Percentiles rank a stretch among this genome's conserved stretches.
These are phyloP conservation scores for Drosophila trapezifrons DNA, from an alignment of 1,140 invertebrate species.

Conservation along the genomic window DNA sequence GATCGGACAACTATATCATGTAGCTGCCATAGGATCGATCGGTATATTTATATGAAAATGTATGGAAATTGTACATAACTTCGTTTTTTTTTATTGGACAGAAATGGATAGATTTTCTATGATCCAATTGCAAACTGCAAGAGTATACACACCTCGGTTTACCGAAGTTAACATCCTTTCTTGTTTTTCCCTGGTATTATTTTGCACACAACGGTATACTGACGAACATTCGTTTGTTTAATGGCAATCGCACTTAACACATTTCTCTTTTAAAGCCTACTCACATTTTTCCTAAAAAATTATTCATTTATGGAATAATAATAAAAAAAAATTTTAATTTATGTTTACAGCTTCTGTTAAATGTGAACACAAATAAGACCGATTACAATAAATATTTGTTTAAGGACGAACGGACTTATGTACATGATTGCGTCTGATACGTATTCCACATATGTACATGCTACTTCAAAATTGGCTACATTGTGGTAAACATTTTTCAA, in stretches of 20 bases:
- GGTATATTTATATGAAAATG: no score
- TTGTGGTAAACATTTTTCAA: not conserved
- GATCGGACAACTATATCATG: no score
- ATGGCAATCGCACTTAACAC: not conserved
- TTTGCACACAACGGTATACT: no score
- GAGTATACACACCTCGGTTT: no score
- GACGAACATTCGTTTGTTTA: no score
- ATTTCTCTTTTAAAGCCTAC: not conserved
- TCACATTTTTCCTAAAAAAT: not conserved
- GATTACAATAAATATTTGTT: not conserved
- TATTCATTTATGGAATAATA: slow-evolving; percentile 7
- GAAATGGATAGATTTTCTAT: no score
- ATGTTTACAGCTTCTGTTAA: slow-evolving; percentile 20
- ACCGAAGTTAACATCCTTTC: no score
- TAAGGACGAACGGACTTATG: slow-evolving; percentile 1
- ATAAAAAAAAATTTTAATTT: not conserved
- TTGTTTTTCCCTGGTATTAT: no score
- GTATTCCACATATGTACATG: not conserved
- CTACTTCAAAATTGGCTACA: not conserved
- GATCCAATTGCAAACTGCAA: no score
- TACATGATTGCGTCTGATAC: slow-evolving; percentile 6
- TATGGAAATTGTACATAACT: no score
- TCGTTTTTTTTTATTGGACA: no score
- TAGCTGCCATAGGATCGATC: no score
- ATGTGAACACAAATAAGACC: slow-evolving; percentile 17